Percentiles rank a stretch among this genome's conserved stretches.
These are phyloP conservation scores for Tetrapedia diversipes DNA, from an alignment of 2,888 invertebrate species.

Conservation along the genomic window DNA sequence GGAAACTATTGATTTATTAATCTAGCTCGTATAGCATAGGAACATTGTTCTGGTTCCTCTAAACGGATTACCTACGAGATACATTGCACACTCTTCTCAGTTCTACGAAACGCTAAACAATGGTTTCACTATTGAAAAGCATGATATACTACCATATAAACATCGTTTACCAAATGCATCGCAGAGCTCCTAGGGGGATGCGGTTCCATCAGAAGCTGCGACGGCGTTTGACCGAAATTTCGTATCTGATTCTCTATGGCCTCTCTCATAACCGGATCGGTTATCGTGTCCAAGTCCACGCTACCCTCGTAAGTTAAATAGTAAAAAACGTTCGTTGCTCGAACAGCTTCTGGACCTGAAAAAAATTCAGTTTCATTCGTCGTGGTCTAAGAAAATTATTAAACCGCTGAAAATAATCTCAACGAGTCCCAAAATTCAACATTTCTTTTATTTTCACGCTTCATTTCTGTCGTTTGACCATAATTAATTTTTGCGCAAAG, in stretches of 20 bases:
- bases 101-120: conserved; percentile 17
- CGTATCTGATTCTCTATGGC: conserved; percentile 98
- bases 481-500: too few species aligned
- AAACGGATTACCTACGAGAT: conserved; percentile 42
- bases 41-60: background rate
- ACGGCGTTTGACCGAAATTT: conserved; percentile 99
- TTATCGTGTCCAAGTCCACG: conserved; percentile 94
- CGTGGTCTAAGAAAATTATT: background rate
- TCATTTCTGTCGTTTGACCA: too few species aligned
- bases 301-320: conserved; percentile 99
- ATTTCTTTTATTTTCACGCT: too few species aligned
- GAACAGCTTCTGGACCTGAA: conserved; percentile 95
- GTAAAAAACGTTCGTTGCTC: conserved; percentile 99
- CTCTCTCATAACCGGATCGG: conserved; percentile 95
- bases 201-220: conserved; percentile 98
- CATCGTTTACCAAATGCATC: conserved; percentile 91
- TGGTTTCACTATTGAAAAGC: conserved; percentile 24
- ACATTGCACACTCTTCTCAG: conserved; percentile 55
- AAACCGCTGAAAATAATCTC: background rate
- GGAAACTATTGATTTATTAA: background rate
- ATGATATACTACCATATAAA: conserved; percentile 11
- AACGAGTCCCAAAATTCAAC: too few species aligned
- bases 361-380: too few species aligned
- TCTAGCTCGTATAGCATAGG: conserved; percentile 23
- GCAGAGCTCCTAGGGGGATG: conserved; percentile 98